Conservation (phyloP, 2,888 invertebrate genomes). For the Cyclophora punctaria region DNA sequence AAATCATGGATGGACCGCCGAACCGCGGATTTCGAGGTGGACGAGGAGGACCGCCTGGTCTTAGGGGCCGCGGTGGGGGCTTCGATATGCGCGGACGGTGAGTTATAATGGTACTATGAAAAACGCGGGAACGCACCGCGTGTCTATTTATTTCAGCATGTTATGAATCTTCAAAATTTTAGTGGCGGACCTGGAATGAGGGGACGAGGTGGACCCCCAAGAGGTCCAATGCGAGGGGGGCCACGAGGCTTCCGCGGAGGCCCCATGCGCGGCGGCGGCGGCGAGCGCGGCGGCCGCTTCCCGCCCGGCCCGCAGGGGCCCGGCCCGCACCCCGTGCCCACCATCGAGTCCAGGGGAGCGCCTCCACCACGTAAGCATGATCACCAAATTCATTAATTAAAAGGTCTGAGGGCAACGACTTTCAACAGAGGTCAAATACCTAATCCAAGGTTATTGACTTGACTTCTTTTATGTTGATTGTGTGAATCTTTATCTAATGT, state of each 20-base stretch:
- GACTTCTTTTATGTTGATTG: too few species aligned
- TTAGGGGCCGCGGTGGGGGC: constrained; percentile 59
- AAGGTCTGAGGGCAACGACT: too few species aligned
- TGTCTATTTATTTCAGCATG: constrained; percentile 2
- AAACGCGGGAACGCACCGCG: background rate
- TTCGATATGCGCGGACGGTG: constrained; percentile 70
- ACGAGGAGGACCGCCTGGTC: constrained; percentile 59
- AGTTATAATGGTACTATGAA: constrained; percentile 11
- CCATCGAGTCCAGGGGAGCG: constrained; percentile 61
- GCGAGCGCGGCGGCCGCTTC: constrained; percentile 60
- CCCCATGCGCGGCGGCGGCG: constrained; percentile 62
- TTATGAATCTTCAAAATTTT: constrained; percentile 1
- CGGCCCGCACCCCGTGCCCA: constrained; percentile 67
- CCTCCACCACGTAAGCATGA: constrained; percentile 48
- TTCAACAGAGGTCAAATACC: too few species aligned
- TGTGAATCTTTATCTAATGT: too few species aligned
- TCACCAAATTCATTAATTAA: too few species aligned
- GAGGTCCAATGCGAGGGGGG: constrained; percentile 51
- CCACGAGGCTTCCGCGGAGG: constrained; percentile 63
- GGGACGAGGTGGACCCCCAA: constrained; percentile 53
- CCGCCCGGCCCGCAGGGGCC: constrained; percentile 65
- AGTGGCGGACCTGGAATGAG: constrained; percentile 62
- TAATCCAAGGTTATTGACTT: too few species aligned
- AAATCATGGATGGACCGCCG: constrained; percentile 48
- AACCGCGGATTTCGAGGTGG: constrained; percentile 61